Conservation (phyloP, 2,888 invertebrate genomes). For the Hydropsyche betteni region DNA sequence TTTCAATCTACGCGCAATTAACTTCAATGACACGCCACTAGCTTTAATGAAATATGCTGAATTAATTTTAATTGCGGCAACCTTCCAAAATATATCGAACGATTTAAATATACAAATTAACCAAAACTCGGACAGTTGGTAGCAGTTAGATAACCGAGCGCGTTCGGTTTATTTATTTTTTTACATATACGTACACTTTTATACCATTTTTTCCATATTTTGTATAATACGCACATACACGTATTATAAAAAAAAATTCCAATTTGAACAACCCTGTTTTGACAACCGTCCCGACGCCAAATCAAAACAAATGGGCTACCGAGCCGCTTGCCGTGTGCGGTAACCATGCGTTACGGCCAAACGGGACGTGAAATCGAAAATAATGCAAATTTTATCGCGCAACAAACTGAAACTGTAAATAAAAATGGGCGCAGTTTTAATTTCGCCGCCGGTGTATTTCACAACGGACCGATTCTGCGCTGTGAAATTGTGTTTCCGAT, state of each 20-base stretch:
- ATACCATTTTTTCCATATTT: too few relatives aligned
- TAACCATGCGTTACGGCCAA: conserved; percentile 26
- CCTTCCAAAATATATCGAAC: too few relatives aligned
- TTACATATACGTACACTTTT: conserved; percentile 22
- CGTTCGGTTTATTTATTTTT: background rate
- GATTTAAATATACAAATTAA: too few relatives aligned
- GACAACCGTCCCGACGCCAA: conserved; percentile 45
- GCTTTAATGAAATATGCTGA: too few relatives aligned
- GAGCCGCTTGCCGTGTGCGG: background rate
- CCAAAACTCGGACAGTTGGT: too few relatives aligned
- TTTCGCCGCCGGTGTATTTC: background rate
- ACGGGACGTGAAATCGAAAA: conserved; percentile 20
- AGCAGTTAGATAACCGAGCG: background rate
- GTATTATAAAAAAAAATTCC: conserved; percentile 13
- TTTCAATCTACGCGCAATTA: too few relatives aligned
- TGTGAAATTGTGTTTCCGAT: too few relatives aligned
- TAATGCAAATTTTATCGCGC: conserved; percentile 14
- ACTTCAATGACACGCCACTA: too few relatives aligned
- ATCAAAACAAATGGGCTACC: conserved; percentile 46
- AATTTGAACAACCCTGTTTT: conserved; percentile 42
- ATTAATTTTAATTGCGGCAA: too few relatives aligned
- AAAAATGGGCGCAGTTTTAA: conserved; percentile 3
- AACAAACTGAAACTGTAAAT: conserved; percentile 15
- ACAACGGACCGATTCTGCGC: too few relatives aligned
- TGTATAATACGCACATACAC: too few relatives aligned